Evolutionary conservation across 92 coral and sea anemone species (phyloP).

Genomic region (Epizoanthus ramosus): DNA sequence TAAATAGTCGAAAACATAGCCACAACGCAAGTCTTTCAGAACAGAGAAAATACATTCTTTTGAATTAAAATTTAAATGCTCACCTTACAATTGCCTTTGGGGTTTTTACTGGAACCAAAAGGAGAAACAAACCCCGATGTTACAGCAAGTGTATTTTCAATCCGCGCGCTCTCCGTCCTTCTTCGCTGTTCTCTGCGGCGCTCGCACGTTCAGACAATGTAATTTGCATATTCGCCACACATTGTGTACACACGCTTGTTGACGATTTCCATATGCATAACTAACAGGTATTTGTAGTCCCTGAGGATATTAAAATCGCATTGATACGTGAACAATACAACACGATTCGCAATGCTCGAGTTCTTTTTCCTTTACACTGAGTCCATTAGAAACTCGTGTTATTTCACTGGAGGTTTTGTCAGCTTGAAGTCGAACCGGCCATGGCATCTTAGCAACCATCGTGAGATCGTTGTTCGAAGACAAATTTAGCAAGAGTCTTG

Average conservation of each 20-base stretch:
- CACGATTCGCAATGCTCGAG: neutral
- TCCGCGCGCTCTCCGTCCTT: neutral
- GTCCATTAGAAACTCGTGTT: neutral
- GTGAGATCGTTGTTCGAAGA: too few relatives aligned
- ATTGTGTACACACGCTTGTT: neutral
- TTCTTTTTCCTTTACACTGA: neutral
- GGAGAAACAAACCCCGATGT: neutral
- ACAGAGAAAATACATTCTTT: too few relatives aligned
- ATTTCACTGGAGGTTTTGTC: too few relatives aligned
- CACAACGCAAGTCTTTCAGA: too few relatives aligned
- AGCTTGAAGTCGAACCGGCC: too few relatives aligned
- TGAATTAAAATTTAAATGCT: neutral
- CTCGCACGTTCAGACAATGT: constrained; percentile 28
- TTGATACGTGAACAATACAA: constrained; percentile 4
- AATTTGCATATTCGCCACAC: constrained; percentile 36
- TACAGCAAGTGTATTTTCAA: neutral
- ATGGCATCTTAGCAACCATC: too few relatives aligned
- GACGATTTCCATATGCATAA: constrained; percentile 33
- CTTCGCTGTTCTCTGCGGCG: neutral
- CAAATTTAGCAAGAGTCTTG: too few relatives aligned
- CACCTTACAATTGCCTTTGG: neutral
- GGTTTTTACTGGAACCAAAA: neutral
- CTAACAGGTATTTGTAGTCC: constrained; percentile 2
- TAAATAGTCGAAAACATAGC: too few relatives aligned
- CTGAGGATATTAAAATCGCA: neutral